Evolutionary conservation across 2,888 invertebrate species (phyloP).

Genomic region (Andrena bucephala): DNA sequence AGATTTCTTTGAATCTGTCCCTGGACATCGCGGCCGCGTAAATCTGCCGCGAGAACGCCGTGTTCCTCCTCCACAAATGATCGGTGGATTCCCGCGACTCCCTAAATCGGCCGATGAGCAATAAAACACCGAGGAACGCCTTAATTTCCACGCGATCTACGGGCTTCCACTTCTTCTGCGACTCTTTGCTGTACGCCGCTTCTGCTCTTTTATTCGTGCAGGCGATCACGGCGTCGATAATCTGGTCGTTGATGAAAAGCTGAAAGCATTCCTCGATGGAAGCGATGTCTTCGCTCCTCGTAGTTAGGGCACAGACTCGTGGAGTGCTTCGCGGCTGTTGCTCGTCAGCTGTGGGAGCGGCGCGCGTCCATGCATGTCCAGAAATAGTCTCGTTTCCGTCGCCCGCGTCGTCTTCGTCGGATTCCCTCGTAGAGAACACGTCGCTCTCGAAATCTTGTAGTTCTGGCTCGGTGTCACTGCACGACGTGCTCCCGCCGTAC

Average conservation of each 20-base stretch:
- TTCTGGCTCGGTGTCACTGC: neutral
- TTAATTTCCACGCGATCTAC: slow-evolving; percentile 1
- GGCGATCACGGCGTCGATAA: neutral
- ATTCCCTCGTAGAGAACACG: neutral
- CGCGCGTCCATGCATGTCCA: slow-evolving; percentile 2
- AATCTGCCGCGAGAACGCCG: neutral
- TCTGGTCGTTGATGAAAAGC: slow-evolving; percentile 8
- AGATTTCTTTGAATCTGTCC: slow-evolving; percentile 12
- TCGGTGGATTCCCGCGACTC: neutral
- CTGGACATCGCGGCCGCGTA: slow-evolving; percentile 3
- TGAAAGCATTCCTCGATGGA: slow-evolving; percentile 15
- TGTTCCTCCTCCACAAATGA: neutral
- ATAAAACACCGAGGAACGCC: neutral
- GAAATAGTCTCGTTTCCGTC: neutral
- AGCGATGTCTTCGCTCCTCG: neutral
- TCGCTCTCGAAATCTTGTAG: slow-evolving; percentile 10
- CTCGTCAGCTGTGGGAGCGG: neutral
- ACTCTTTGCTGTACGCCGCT: neutral
- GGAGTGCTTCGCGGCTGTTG: neutral
- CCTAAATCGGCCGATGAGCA: slow-evolving; percentile 1
- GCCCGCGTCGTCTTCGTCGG: neutral
- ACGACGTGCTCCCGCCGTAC: neutral
- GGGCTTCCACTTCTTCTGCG: slow-evolving; percentile 11
- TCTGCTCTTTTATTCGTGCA: slow-evolving; percentile 14
- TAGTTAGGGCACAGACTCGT: neutral